Evolutionary conservation across 1,140 invertebrate genomes (phyloP), one percentile per base, ranked within the genome.

Genomic region (Cherax destructor): DNA sequence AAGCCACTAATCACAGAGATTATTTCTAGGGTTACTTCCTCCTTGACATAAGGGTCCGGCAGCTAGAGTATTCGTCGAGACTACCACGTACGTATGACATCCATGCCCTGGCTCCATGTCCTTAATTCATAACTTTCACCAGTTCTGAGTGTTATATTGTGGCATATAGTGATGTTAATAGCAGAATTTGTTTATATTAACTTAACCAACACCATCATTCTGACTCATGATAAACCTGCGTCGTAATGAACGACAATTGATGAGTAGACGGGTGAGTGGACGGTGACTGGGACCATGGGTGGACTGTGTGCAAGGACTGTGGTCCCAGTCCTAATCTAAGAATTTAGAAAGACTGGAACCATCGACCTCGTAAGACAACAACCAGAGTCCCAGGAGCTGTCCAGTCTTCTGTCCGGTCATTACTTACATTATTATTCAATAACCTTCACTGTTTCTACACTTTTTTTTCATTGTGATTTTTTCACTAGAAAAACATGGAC

Each of bases 1-100:
- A 95, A 95, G 95, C 95, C 95, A 95, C 95, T 95, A 95, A 95
- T 95, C 93, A 94, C 94, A 95, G 94, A 95, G 95, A 95, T 95
- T 95, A 95, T 95, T 95, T 95, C 94, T 95, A 95, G 95, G 95
- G 95, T 76, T 91, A 85, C 86, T 85, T 88, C 92, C 88, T 92
- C 24, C 88, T 90, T 84, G 74, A 90, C 88, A 78, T 78, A 85
- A 90, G 83, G 83, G 83, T 90, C 72, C 83, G 83, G 81, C 83
- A 61, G 52, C 88, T 85, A 90, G 72, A 77, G 41, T 78, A 65
- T 78, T 47, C 83, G 49, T 9, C 83, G n/a, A 41, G 30, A 47
- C 88, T 24, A 74, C 41, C 88, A 90, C 88, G 83, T 90, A 78
- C 69, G 81, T 89, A 90, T 90, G n/a, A 74, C 52, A 49, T 81